Conservation (phyloP, 2,888 invertebrate species). For the Dusona sp. region DNA sequence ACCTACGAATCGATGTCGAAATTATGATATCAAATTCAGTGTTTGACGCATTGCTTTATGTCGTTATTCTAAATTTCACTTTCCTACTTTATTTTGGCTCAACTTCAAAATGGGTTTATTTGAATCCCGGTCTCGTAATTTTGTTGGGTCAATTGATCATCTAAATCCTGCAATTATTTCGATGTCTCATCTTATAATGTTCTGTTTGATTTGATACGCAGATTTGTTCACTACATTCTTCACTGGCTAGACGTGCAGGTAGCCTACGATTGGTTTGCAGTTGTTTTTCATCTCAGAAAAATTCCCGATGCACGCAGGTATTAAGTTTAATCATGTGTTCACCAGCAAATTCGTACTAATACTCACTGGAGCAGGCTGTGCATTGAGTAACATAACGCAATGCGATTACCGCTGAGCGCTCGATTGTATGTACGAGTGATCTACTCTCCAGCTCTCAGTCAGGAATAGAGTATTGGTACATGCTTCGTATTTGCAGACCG, state of each 20-base stretch:
- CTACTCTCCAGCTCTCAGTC: constrained; percentile 6
- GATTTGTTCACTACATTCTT: background rate
- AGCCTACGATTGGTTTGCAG: background rate
- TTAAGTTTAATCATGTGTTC: constrained; percentile 34
- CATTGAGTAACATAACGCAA: constrained; percentile 15
- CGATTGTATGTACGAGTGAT: constrained; percentile 68
- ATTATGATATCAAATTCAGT: constrained; percentile 77
- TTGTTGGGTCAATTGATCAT: no score
- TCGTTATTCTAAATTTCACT: constrained; percentile 45
- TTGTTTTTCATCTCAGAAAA: constrained; percentile 2
- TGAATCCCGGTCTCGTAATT: no score
- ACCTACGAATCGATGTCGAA: constrained; percentile 59
- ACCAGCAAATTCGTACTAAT: constrained; percentile 22
- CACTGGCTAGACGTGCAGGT: background rate
- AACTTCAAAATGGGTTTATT: background rate
- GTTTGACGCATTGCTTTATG: constrained; percentile 73
- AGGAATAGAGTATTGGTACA: constrained; percentile 41
- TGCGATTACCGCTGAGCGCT: constrained; percentile 67
- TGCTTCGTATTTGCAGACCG: constrained; percentile 37
- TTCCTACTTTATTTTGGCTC: background rate
- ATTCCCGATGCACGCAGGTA: background rate
- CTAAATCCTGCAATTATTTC: background rate
- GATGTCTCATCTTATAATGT: background rate
- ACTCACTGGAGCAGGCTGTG: constrained; percentile 17
- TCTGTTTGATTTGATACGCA: background rate